Conservation (phyloP, 2,113 vertebrate species). For the Mustelus asterias region DNA sequence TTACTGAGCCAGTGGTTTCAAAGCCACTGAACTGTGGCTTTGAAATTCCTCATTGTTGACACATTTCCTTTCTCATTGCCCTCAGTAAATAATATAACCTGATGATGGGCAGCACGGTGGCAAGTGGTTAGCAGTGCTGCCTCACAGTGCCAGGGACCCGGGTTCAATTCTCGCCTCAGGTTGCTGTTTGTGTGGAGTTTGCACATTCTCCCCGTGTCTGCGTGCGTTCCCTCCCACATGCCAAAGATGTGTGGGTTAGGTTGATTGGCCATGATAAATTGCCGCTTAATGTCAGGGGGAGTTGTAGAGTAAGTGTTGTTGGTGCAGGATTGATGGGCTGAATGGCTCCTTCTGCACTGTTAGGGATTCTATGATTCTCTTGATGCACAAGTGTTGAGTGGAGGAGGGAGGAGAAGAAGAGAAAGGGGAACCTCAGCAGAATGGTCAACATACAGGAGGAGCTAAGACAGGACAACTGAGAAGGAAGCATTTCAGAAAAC, state of each 20-base stretch:
- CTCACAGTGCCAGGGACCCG: no score
- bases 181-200: no score
- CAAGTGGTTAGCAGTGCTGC: no score
- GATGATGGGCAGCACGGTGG: background rate
- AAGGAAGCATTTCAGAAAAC: background rate
- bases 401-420: background rate
- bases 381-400: background rate
- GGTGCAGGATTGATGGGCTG: no score
- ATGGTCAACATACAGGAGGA: background rate
- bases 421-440: background rate
- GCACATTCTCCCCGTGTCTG: no score
- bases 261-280: no score
- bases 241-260: no score
- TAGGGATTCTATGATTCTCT: background rate
- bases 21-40: background rate
- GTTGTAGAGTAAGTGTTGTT: no score
- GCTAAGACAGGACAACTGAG: background rate
- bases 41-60: background rate
- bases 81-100: background rate
- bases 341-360: no score
- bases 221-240: no score
- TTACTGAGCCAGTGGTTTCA: background rate
- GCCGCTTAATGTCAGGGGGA: no score
- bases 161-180: no score
- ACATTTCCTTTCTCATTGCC: background rate